phyloP scores from a whole-genome alignment of 2,113 vertebrate genomes.

The Neopipo cinnamomea region DNA sequence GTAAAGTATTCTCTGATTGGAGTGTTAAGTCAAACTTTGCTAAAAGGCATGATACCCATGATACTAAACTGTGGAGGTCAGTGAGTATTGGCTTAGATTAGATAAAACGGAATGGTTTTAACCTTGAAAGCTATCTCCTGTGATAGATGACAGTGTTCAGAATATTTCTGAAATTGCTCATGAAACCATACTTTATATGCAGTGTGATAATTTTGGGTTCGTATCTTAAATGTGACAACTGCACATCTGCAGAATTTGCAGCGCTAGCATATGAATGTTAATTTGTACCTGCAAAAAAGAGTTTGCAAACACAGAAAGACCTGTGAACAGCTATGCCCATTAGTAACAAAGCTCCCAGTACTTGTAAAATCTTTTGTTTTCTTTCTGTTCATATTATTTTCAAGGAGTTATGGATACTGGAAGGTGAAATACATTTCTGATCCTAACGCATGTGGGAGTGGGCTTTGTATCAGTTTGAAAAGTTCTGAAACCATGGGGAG shows the following conservation, averaged over 20 bases:
- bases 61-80: neutral
- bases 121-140: neutral
- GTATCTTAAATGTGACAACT: neutral
- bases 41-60: neutral
- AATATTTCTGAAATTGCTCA: neutral
- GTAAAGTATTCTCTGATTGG: neutral
- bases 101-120: neutral
- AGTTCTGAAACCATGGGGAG: neutral
- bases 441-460: neutral
- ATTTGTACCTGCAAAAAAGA: neutral
- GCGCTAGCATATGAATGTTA: neutral
- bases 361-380: neutral
- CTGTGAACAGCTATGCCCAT: neutral
- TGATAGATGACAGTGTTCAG: neutral
- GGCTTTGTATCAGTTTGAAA: neutral
- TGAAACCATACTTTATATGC: neutral
- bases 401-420: neutral
- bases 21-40: neutral
- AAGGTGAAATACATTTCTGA: neutral
- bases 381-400: neutral
- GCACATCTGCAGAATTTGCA: neutral
- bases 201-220: neutral
- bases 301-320: neutral
- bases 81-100: neutral
- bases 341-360: neutral